phyloP scores from a whole-genome alignment of 2,113 vertebrate genomes.

The Numenius arquata region DNA sequence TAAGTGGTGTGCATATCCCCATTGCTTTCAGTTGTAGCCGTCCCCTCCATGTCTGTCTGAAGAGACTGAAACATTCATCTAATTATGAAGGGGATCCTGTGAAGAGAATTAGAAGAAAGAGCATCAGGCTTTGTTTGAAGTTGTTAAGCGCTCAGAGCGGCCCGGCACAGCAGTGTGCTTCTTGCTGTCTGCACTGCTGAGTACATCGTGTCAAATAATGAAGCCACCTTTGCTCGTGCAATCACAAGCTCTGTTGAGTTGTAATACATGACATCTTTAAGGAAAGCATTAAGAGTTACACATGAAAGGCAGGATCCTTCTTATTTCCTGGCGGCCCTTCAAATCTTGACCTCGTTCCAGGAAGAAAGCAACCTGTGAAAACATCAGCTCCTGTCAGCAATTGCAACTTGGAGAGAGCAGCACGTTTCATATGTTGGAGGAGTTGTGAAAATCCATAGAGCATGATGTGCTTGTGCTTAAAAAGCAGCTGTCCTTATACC shows the following conservation, averaged over 20 bases:
- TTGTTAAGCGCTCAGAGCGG: not conserved
- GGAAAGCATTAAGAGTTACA: not conserved
- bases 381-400: constrained; percentile 3
- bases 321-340: not conserved
- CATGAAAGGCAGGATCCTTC: not conserved
- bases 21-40: not conserved
- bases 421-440: not conserved
- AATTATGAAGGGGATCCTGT: not conserved
- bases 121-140: not conserved
- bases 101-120: not conserved
- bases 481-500: not conserved
- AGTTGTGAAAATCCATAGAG: not conserved
- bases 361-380: constrained; percentile 12
- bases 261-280: not conserved
- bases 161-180: not conserved
- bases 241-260: not conserved
- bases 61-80: not conserved
- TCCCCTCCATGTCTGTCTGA: not conserved
- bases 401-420: not conserved
- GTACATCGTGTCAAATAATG: not conserved
- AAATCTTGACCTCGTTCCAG: not conserved
- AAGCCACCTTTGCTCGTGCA: not conserved
- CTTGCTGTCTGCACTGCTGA: not conserved
- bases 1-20: not conserved
- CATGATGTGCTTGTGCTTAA: not conserved